Evolutionary conservation across 35 echinoderm and acorn worm genomes (phyloP).

Genomic region (Heliocidaris tuberculata): DNA sequence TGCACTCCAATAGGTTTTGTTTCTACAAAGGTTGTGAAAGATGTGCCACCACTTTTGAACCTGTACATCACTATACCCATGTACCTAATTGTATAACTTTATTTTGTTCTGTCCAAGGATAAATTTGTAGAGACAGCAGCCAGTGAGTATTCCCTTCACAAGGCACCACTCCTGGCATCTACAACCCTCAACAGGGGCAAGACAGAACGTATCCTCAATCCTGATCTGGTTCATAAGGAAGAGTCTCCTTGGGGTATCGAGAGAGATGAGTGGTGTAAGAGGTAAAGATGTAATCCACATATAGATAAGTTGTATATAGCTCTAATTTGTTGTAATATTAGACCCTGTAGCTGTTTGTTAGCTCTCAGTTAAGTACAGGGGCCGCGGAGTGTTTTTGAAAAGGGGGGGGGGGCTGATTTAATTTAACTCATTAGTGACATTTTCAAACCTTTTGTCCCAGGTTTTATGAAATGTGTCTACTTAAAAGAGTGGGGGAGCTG

Average conservation of each 20-base stretch:
- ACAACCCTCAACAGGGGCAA: conserved; percentile 67
- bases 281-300: conserved; percentile 50
- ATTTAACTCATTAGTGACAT: too few relatives aligned
- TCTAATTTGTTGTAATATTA: neutral
- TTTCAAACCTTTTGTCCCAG: too few relatives aligned
- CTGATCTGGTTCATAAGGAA: conserved; percentile 55
- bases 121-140: conserved; percentile 81
- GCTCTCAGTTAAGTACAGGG: neutral
- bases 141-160: conserved; percentile 56
- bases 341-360: neutral
- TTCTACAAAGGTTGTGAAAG: too few relatives aligned
- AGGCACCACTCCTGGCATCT: conserved; percentile 67
- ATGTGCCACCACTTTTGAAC: too few relatives aligned
- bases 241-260: conserved; percentile 86
- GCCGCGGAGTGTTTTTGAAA: too few relatives aligned
- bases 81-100: neutral
- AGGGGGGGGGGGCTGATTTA: too few relatives aligned
- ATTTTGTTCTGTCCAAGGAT: conserved; percentile 61
- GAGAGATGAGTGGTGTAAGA: conserved; percentile 82
- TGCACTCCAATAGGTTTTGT: too few relatives aligned
- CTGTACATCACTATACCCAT: too few relatives aligned
- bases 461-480: too few relatives aligned
- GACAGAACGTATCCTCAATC: conserved; percentile 73
- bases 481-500: too few relatives aligned
- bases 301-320: neutral